These are phyloP conservation scores for Gallinago paraguaiae DNA, from an alignment of 2,113 vertebrate species.

Conservation along the genomic window DNA sequence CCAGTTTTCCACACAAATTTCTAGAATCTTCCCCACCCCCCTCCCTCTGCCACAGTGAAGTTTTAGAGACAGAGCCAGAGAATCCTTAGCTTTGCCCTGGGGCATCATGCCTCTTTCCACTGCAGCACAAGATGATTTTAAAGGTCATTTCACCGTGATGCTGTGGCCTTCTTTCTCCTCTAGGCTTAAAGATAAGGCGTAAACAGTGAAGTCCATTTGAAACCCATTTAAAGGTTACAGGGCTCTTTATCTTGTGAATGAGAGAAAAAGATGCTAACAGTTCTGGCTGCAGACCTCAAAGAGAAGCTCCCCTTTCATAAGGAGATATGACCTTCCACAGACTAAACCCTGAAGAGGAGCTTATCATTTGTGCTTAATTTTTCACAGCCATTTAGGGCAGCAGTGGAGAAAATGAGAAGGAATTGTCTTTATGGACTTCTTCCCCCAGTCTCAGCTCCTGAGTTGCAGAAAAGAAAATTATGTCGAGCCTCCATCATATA, in stretches of 20 bases:
- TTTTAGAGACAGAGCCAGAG: neutral
- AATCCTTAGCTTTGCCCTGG: neutral
- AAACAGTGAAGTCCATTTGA: constrained; percentile 23
- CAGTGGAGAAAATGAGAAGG: neutral
- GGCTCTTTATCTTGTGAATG: neutral
- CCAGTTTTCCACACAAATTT: neutral
- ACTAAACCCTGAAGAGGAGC: neutral
- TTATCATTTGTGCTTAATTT: neutral
- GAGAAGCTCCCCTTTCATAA: neutral
- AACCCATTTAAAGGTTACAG: neutral
- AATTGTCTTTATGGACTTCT: neutral
- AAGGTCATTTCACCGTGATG: neutral
- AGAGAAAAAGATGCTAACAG: neutral
- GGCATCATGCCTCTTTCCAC: neutral
- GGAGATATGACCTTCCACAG: neutral
- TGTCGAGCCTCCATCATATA: neutral
- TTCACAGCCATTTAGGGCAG: neutral
- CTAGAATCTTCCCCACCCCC: neutral
- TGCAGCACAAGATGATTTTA: neutral
- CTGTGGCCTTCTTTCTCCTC: neutral
- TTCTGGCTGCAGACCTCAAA: neutral
- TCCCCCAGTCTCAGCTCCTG: neutral
- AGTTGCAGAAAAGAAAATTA: neutral
- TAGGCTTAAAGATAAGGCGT: neutral
- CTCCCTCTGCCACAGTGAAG: neutral